phyloP scores from a whole-genome alignment of 2,888 invertebrate genomes.

The Hoplodrina ambigua region DNA sequence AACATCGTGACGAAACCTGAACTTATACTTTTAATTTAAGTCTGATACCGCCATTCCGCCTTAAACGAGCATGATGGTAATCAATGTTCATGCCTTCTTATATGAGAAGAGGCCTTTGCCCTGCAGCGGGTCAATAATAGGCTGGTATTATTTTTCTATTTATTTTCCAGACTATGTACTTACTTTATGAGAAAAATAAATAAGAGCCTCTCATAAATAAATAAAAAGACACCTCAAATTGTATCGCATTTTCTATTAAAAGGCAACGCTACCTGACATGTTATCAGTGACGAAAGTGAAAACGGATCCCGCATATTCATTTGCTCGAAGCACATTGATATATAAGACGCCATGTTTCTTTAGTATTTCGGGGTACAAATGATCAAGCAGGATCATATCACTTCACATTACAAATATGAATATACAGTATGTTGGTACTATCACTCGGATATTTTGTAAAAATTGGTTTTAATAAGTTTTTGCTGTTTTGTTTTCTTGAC shows the following conservation, averaged over 20 bases:
- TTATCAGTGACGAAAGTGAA: conserved; percentile 68
- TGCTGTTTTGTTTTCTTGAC: no score
- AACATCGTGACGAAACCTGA: no score
- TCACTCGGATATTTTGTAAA: no score
- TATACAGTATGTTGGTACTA: conserved; percentile 8
- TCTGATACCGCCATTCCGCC: no score
- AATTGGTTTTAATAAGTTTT: no score
- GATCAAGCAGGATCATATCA: conserved; percentile 48
- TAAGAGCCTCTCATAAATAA: conserved; percentile 24
- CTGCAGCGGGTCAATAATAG: no score
- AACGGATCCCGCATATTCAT: conserved; percentile 59
- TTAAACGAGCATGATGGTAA: no score
- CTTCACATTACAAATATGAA: conserved; percentile 37
- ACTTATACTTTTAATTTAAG: no score
- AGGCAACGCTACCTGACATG: conserved; percentile 62
- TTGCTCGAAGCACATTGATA: conserved; percentile 47
- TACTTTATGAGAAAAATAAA: background rate
- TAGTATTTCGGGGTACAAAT: conserved; percentile 54
- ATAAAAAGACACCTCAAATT: conserved; percentile 24
- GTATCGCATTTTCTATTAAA: conserved; percentile 55
- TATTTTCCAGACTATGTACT: background rate
- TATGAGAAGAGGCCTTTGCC: no score
- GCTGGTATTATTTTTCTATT: no score
- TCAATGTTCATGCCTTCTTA: no score
- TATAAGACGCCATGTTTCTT: conserved; percentile 40